phyloP scores from a whole-genome alignment of 2,888 invertebrate genomes.

The Osedax frankpressi region DNA sequence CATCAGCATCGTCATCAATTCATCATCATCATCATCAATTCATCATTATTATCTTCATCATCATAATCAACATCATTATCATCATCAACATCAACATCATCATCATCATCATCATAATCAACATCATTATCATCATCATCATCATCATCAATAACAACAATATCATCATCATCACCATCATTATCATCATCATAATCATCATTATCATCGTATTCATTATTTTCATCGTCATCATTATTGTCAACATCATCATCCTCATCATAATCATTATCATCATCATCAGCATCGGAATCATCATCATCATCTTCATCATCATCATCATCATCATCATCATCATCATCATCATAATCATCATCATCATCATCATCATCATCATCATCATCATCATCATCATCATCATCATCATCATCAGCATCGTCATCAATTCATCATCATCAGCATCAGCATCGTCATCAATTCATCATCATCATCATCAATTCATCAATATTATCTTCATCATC shows the following conservation, averaged over 20 bases:
- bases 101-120: neutral
- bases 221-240: neutral
- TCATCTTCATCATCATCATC: neutral
- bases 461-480: neutral
- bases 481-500: neutral
- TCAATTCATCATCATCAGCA: neutral
- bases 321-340: neutral
- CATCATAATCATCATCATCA: neutral
- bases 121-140: neutral
- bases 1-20: too few relatives aligned
- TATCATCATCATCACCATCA: neutral
- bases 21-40: too few relatives aligned
- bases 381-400: neutral
- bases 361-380: neutral
- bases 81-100: neutral
- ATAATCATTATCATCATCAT: neutral
- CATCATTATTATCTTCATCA: neutral
- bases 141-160: neutral
- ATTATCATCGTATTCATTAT: neutral
- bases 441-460: neutral
- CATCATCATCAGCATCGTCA: neutral
- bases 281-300: neutral
- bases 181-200: neutral
- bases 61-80: neutral
- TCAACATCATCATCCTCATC: neutral